Evolutionary conservation across 2,797 vertebrate genomes (phyloP).

Genomic region (Chlorospingus flavigularis): DNA sequence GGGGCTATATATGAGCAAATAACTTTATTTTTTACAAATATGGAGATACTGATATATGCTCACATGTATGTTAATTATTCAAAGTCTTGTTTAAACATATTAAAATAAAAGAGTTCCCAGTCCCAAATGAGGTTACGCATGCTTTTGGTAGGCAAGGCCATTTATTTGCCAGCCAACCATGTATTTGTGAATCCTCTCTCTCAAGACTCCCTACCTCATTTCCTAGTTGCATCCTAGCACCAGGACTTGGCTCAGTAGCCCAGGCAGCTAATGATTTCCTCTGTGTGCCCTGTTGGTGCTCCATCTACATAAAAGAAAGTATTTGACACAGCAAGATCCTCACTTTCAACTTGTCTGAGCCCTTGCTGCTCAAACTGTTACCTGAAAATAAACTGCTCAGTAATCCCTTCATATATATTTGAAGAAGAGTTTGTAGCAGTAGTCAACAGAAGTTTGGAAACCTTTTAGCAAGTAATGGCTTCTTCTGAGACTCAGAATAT

Average conservation of each 20-base stretch:
- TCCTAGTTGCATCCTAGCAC: background rate
- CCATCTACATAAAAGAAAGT: conserved; percentile 23
- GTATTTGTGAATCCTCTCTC: background rate
- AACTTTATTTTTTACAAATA: background rate
- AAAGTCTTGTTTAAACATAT: background rate
- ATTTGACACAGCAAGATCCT: conserved; percentile 35
- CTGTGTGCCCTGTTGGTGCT: background rate
- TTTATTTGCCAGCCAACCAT: background rate
- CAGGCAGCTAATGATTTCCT: conserved; percentile 32
- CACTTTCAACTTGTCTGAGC: conserved; percentile 14
- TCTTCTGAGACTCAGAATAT: background rate
- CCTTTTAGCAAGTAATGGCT: conserved; percentile 8
- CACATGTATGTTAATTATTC: background rate
- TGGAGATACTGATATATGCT: background rate
- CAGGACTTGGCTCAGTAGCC: background rate
- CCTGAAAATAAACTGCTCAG: conserved; percentile 2
- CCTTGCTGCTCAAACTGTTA: conserved; percentile 7
- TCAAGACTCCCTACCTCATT: background rate
- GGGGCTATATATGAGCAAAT: background rate
- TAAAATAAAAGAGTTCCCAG: background rate
- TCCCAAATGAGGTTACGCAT: background rate
- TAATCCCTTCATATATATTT: background rate
- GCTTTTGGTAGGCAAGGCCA: background rate
- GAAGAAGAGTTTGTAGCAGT: conserved; percentile 25
- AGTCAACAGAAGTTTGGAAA: conserved; percentile 7